phyloP scores from a whole-genome alignment of 2,888 invertebrate species.

The Nycteola revayana region DNA sequence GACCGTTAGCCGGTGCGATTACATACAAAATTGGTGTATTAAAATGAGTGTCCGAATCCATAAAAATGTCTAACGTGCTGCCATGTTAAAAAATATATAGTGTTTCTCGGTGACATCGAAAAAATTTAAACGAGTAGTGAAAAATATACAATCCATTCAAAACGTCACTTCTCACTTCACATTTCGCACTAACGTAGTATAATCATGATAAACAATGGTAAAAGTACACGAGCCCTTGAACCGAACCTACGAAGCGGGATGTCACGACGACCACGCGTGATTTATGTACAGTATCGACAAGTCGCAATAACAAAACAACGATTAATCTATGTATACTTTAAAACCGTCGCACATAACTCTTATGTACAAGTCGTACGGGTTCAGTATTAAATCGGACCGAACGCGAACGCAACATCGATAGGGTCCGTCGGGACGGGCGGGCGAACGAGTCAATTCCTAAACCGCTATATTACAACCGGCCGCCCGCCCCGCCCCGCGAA shows the following conservation, averaged over 20 bases:
- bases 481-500: conserved; percentile 52
- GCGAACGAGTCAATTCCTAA: conserved; percentile 59
- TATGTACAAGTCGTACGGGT: conserved; percentile 71
- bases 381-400: conserved; percentile 53
- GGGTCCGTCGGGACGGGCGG: conserved; percentile 37
- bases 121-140: conserved; percentile 70
- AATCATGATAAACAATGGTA: conserved; percentile 42
- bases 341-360: conserved; percentile 64
- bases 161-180: conserved; percentile 48
- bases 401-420: conserved; percentile 66
- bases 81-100: conserved; percentile 68
- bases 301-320: conserved; percentile 74
- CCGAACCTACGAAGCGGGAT: conserved; percentile 53
- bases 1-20: conserved; percentile 71
- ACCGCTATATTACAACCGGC: conserved; percentile 41
- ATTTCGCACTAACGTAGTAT: conserved; percentile 39
- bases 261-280: conserved; percentile 57
- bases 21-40: conserved; percentile 74
- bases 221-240: conserved; percentile 36
- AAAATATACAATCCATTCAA: conserved; percentile 60
- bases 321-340: conserved; percentile 62
- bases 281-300: conserved; percentile 71
- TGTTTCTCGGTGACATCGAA: conserved; percentile 60
- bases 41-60: conserved; percentile 69
- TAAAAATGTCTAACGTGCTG: conserved; percentile 70